Base-by-base conservation (phyloP, 2,797 vertebrate species). In the Thalassophryne amazonica region DNA sequence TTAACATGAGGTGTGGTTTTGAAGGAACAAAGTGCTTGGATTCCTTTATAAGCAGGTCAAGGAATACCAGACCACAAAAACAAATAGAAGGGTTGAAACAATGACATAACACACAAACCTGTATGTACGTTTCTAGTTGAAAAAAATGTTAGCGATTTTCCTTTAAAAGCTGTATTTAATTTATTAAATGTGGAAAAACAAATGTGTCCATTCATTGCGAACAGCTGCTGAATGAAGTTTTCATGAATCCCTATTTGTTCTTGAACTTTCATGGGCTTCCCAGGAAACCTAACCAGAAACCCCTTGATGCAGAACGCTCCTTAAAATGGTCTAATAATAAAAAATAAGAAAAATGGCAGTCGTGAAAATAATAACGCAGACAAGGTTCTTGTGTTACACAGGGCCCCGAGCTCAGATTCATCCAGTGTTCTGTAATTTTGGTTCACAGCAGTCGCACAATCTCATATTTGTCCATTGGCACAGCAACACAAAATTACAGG, bases 401-500 rank as follows among this genome's bases (percentile, higher is more conserved):
- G 71, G 80, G 76, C 78, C 73, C 70, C 48, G 31, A 43, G 43
- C 62, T 73, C 54, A 45, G 41, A 73, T 73, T 58, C 57, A 45
- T 12, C 30, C 60, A 55, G 59, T 17, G 72, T 64, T 56, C 67
- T 83, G 58, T 87, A 79, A 85, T 88, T 88, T 81, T 73, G 83
- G 81, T 74, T 85, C 66, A 52, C 72, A 73, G 74, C 60, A 76
- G 79, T 82, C 57, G 64, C 77, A 76, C 58, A 47, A 39, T 73
- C 74, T 86, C 80, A 67, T 82, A 86, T 84, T 86, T 86, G 80
- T 81, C 71, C 51, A 79, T 79, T 75, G 35, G 58, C 85, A n/a
- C n/a, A 81, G 79, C 75, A 63, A 53, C 28, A 53, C 55, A 51
- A 84, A 88, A 89, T 87, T 84, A 87, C 73, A 88, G 77, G 75